Percentiles rank a stretch among this genome's conserved stretches.
These are phyloP conservation scores for Podarcis lilfordi DNA, from an alignment of 2,797 vertebrate genomes.

Conservation along the genomic window DNA sequence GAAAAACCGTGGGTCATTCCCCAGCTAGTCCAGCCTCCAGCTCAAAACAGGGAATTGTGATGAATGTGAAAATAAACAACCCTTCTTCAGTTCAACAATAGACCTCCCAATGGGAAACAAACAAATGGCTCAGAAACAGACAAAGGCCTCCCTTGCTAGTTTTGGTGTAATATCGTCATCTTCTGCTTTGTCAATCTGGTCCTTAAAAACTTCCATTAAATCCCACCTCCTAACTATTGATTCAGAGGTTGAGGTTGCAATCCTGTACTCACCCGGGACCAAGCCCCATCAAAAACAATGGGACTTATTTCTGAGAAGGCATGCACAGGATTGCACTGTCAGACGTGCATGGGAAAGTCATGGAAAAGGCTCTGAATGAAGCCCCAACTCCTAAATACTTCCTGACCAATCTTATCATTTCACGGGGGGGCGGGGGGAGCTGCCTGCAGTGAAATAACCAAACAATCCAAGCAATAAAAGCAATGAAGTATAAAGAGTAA, in stretches of 20 bases:
- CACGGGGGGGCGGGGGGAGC: neutral
- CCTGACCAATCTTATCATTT: neutral
- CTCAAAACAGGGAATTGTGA: neutral
- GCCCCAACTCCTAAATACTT: neutral
- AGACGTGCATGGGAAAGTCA: neutral
- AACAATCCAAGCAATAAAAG: constrained; percentile 33
- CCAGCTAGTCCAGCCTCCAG: neutral
- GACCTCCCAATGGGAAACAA: neutral
- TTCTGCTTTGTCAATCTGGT: neutral
- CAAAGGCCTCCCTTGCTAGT: neutral
- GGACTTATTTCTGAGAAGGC: neutral
- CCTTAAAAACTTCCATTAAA: neutral
- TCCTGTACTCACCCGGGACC: neutral
- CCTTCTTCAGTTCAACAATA: neutral
- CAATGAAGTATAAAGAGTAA: constrained; percentile 50
- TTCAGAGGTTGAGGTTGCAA: neutral
- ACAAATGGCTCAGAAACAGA: neutral
- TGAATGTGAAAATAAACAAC: neutral
- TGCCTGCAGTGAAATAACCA: neutral
- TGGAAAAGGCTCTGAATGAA: neutral
- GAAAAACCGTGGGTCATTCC: neutral
- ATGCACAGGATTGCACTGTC: neutral
- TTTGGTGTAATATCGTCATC: neutral
- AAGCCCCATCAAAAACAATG: neutral
- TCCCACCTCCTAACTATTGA: neutral